Evolutionary conservation across 2,888 invertebrate species (phyloP).

Genomic region (Eudasyphora cyanicolor): DNA sequence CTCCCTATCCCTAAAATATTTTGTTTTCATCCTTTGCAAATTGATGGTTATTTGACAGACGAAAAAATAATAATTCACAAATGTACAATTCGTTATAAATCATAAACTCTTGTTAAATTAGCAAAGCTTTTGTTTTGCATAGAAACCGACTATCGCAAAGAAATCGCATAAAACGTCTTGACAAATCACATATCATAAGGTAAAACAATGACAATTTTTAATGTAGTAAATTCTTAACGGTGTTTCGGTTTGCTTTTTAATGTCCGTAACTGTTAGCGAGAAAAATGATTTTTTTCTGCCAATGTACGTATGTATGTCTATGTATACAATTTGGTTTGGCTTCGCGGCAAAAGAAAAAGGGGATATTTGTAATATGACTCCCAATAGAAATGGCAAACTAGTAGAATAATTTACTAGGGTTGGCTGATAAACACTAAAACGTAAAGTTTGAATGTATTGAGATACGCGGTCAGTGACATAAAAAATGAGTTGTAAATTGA

Average conservation of each 20-base stretch:
- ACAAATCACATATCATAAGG: background rate
- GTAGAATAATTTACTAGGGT: background rate
- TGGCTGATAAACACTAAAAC: too few species aligned
- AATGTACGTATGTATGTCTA: too few species aligned
- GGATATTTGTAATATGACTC: background rate
- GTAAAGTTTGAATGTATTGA: too few species aligned
- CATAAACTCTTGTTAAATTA: constrained; percentile 26
- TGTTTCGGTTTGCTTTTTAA: background rate
- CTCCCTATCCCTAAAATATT: background rate
- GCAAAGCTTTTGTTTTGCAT: background rate
- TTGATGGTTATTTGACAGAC: background rate
- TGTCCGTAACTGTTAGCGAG: constrained; percentile 16
- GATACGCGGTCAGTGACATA: too few species aligned
- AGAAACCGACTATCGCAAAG: background rate
- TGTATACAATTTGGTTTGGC: background rate
- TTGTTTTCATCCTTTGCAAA: too few species aligned
- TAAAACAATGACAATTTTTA: background rate
- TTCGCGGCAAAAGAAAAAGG: constrained; percentile 15
- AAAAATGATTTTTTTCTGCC: background rate
- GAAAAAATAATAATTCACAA: background rate
- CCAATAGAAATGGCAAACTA: background rate
- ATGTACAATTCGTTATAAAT: background rate
- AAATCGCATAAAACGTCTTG: background rate
- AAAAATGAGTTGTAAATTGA: too few species aligned
- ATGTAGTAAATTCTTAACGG: constrained; percentile 15